A percentile compares a stretch with the other conserved stretches of the same genome.
Evolutionary conservation across 2,888 invertebrate genomes (phyloP).

Genomic region (Charanyca ferruginea): DNA sequence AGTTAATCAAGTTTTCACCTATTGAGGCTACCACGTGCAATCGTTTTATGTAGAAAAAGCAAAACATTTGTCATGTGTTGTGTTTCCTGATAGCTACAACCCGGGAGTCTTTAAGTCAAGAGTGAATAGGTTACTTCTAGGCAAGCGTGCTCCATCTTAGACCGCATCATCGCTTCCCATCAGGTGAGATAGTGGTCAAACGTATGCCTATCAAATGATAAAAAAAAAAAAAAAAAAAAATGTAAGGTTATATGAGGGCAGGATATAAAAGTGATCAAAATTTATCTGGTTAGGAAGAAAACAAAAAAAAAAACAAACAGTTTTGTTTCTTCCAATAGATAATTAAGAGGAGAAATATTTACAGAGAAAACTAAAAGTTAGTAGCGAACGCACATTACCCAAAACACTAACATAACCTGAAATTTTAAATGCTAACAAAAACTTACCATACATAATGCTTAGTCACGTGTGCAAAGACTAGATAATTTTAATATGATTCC

Average conservation of each 20-base stretch:
- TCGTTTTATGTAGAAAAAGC: neutral
- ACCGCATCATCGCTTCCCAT: no score
- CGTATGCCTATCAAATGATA: no score
- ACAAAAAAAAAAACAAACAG: neutral
- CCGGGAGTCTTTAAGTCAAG: no score
- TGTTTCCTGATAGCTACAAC: no score
- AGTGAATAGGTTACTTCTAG: no score
- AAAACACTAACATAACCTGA: constrained; percentile 63
- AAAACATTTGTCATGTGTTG: no score
- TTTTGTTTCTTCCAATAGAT: neutral
- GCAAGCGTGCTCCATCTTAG: no score
- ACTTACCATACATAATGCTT: constrained; percentile 48
- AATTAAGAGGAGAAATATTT: neutral
- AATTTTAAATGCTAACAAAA: constrained; percentile 5
- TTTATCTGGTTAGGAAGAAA: neutral
- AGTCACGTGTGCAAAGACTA: neutral
- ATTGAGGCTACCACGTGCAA: neutral
- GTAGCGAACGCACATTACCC: constrained; percentile 27
- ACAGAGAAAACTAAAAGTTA: neutral
- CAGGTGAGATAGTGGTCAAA: no score
- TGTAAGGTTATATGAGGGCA: neutral
- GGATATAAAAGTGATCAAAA: neutral
- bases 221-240: no score
- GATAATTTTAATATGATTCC: neutral
- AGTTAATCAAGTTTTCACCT: neutral